Conservation (phyloP, 2,888 invertebrate species). For the Cyclophora albipunctata region DNA sequence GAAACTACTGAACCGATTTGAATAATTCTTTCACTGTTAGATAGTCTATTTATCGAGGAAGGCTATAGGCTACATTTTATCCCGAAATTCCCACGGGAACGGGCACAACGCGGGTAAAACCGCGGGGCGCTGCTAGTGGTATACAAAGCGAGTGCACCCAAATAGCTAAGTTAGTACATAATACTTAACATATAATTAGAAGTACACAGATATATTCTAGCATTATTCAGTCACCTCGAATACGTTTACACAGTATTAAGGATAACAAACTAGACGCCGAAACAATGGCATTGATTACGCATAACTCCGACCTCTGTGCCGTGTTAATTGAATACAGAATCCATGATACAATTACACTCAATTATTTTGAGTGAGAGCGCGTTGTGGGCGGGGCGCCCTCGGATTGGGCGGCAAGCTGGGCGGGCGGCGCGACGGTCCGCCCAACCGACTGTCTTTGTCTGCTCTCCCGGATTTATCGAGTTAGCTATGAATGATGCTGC, state of each 20-base stretch:
- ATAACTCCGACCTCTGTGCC: slow-evolving; percentile 22
- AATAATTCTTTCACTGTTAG: too few relatives aligned
- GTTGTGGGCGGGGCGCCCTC: slow-evolving; percentile 46
- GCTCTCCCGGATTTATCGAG: slow-evolving; percentile 21
- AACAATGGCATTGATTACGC: slow-evolving; percentile 56
- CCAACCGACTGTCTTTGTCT: slow-evolving; percentile 37
- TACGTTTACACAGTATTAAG: background rate
- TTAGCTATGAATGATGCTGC: background rate
- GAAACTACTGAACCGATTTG: too few relatives aligned
- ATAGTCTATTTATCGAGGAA: too few relatives aligned
- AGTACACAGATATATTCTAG: slow-evolving; percentile 2
- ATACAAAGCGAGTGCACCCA: background rate
- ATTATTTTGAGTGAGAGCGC: slow-evolving; percentile 50
- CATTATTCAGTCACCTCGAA: background rate
- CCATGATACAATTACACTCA: slow-evolving; percentile 64
- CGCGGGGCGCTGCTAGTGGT: too few relatives aligned
- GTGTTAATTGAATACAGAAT: slow-evolving; percentile 56
- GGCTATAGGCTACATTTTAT: too few relatives aligned
- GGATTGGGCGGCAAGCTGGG: slow-evolving; percentile 50
- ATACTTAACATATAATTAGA: background rate
- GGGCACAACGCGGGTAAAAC: too few relatives aligned
- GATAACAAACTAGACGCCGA: background rate
- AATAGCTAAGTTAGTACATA: background rate
- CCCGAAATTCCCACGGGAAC: too few relatives aligned
- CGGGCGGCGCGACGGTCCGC: slow-evolving; percentile 51